These are phyloP conservation scores for Dryobates pubescens DNA, from an alignment of 2,797 vertebrate genomes.

Conservation along the genomic window DNA sequence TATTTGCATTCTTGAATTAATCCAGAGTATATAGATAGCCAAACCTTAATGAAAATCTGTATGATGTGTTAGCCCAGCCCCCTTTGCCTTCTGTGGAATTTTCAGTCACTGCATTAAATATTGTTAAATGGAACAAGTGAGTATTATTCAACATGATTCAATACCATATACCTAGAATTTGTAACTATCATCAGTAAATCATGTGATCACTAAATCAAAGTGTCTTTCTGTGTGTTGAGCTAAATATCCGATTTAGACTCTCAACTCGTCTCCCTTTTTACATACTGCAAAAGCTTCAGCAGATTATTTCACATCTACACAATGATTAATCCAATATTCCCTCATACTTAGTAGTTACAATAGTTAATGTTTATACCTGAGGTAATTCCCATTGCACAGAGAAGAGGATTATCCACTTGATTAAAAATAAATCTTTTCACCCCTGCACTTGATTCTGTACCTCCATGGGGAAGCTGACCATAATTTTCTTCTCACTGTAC, in stretches of 20 bases:
- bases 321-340: constrained; percentile 67
- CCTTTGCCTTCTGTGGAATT: not conserved
- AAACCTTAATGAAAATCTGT: not conserved
- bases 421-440: constrained; percentile 75
- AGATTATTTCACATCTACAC: constrained; percentile 57
- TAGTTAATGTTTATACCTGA: constrained; percentile 64
- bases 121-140: constrained; percentile 13
- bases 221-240: constrained; percentile 31
- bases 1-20: not conserved
- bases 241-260: constrained; percentile 47
- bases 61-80: not conserved
- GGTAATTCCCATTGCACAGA: constrained; percentile 53
- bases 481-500: constrained; percentile 45
- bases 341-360: constrained; percentile 51
- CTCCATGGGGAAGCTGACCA: constrained; percentile 60
- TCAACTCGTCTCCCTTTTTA: not conserved
- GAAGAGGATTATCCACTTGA: constrained; percentile 65
- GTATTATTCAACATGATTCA: constrained; percentile 27
- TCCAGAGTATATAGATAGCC: not conserved
- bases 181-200: constrained; percentile 28
- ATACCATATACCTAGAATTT: constrained; percentile 16
- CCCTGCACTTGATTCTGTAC: constrained; percentile 38
- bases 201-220: constrained; percentile 29
- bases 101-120: constrained; percentile 16
- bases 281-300: not conserved